These are phyloP conservation scores for Eriocheir sinensis DNA, from an alignment of 1,140 invertebrate genomes.

Conservation along the genomic window DNA sequence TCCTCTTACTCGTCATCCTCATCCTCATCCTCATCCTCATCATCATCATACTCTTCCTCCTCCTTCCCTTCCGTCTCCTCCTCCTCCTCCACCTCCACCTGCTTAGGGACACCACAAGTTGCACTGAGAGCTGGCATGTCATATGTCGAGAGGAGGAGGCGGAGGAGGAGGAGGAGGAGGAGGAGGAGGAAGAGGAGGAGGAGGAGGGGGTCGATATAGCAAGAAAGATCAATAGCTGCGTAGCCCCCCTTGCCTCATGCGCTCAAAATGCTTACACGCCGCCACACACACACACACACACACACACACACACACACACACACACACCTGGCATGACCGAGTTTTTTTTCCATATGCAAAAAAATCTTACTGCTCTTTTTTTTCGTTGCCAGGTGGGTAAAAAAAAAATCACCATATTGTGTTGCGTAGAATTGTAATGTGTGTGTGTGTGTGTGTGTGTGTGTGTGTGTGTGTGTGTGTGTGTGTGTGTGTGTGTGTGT, in stretches of 20 bases:
- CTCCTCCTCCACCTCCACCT: background rate
- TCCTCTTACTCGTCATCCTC: background rate
- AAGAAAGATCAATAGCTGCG: background rate
- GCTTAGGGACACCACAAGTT: background rate
- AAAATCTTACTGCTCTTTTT: background rate
- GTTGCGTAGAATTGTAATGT: no score
- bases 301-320: background rate
- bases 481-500: background rate
- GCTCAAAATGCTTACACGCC: background rate
- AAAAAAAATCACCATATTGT: background rate
- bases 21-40: background rate
- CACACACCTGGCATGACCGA: background rate
- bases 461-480: conserved; percentile 17
- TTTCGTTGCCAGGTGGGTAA: background rate
- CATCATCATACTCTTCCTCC: background rate
- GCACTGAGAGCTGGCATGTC: background rate
- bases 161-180: conserved; percentile 51
- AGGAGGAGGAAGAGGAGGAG: conserved; percentile 44
- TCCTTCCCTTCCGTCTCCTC: background rate
- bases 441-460: background rate
- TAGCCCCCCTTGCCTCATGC: background rate
- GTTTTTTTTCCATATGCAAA: background rate
- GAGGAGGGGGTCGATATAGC: conserved; percentile 24
- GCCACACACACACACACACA: conserved; percentile 8
- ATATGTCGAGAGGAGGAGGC: background rate